Base-by-base conservation (phyloP, 2,797 vertebrate species). In the Acipenser oxyrinchus region DNA sequence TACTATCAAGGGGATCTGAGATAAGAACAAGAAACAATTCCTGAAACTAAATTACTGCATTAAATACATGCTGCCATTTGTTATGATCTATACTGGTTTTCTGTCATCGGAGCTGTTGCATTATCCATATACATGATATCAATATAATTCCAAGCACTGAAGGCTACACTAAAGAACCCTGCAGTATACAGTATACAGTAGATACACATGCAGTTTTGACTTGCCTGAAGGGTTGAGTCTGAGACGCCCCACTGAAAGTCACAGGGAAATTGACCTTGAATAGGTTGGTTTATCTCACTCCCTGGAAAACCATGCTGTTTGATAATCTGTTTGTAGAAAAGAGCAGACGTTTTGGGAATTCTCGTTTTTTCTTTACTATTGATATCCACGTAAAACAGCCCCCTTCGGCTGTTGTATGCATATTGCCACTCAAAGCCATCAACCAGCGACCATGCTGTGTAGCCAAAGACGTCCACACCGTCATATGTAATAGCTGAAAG, bases 361-460 rank as follows among this genome's bases (percentile, higher is more conserved):
- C 94, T 90, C 77, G 82, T 86, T 72, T 89, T 86, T 69, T 85
- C 79, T 60, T 83, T 65, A 6, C 88, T 88, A 59, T 72, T 83
- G 72, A 97, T 94, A 76, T 99, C 89, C 0, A 97, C 74, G 63
- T 94, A 94, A 83, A 98, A 98, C 49, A 99, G 85, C 48, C 97
- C 97, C 1, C 93, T 86, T 49, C 94, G 89, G 11, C 84, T 77
- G 49, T 72, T 82, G 73, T 94, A 93, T 49, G 86, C 90, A 1
- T 93, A 84, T 68, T 93, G 93, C 97, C 97, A 99, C 78, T 99
- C 97, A 66, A 93, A 97, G 66, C 95, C 94, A 65, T 99, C 97
- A 58, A 98, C 80, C 75, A 99, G 83, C 6, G 95, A 95, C 97
- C 97, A 99, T 66, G 92, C 89, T 0, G 89, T 86, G 76, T 97